phyloP scores from a whole-genome alignment of 1,140 invertebrate genomes.

The Schlechtendalia chinensis region DNA sequence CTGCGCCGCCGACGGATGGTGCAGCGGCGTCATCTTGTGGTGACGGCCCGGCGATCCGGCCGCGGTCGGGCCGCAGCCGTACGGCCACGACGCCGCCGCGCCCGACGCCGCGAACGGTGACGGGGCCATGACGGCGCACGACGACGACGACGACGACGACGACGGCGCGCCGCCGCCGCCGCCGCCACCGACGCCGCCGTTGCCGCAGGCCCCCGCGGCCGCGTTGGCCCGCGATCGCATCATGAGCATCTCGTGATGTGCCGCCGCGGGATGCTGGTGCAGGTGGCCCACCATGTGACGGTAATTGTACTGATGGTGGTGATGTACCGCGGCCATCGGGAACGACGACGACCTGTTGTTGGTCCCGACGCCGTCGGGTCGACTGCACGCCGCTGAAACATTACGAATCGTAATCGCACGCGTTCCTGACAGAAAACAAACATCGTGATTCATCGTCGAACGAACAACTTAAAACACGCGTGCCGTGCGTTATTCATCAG shows the following conservation, averaged over 20 bases:
- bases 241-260: conserved; percentile 29
- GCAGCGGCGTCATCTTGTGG: conserved; percentile 3
- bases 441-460: too few species aligned
- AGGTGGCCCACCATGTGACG: neutral
- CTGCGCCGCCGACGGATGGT: conserved; percentile 6
- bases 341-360: neutral
- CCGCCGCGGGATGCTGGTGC: neutral
- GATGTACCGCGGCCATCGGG: neutral
- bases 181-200: neutral
- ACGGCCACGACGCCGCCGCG: neutral
- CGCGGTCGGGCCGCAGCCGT: neutral
- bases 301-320: neutral
- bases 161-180: neutral
- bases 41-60: neutral
- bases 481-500: too few species aligned
- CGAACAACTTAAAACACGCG: too few species aligned
- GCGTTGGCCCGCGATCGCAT: conserved; percentile 13
- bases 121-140: too few species aligned
- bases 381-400: neutral
- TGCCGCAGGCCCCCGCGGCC: too few species aligned
- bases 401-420: too few species aligned
- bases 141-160: neutral
- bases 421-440: too few species aligned
- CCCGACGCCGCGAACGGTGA: neutral
- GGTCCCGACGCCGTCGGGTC: neutral